phyloP scores from a whole-genome alignment of 2,113 vertebrate species.

The Alouatta palliata region DNA sequence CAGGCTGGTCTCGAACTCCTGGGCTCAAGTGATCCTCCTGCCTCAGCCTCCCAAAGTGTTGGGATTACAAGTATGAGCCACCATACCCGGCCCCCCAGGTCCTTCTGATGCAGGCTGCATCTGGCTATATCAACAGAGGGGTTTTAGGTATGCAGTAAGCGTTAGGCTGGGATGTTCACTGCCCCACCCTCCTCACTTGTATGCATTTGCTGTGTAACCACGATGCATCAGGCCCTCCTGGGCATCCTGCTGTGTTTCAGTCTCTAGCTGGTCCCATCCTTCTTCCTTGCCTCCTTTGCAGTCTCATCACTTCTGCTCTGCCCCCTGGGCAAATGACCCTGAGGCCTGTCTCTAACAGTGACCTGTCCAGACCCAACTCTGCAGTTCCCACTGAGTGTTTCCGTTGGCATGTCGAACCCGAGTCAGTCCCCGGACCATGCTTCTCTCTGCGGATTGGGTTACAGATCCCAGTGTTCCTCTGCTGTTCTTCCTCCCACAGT shows the following conservation, averaged over 20 bases:
- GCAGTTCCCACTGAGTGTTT: background rate
- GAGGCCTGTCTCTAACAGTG: background rate
- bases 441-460: background rate
- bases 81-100: no score
- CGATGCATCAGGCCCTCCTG: rapidly evolving
- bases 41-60: no score
- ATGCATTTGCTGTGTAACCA: no score
- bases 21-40: no score
- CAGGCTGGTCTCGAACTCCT: no score
- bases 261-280: rapidly evolving
- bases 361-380: background rate
- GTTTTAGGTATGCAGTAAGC: rapidly evolving
- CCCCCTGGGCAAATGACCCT: background rate
- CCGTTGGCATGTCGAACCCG: background rate
- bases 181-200: background rate
- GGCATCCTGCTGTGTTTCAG: background rate
- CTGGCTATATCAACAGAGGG: background rate
- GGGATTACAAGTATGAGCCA: no score
- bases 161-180: background rate
- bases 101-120: background rate
- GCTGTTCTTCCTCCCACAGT: no score
- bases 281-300: background rate
- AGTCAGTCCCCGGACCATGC: no score
- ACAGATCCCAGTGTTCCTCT: background rate
- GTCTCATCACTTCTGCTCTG: background rate